Conservation (phyloP, 2,888 invertebrate species). For the Trichogramma dendrolimi region DNA sequence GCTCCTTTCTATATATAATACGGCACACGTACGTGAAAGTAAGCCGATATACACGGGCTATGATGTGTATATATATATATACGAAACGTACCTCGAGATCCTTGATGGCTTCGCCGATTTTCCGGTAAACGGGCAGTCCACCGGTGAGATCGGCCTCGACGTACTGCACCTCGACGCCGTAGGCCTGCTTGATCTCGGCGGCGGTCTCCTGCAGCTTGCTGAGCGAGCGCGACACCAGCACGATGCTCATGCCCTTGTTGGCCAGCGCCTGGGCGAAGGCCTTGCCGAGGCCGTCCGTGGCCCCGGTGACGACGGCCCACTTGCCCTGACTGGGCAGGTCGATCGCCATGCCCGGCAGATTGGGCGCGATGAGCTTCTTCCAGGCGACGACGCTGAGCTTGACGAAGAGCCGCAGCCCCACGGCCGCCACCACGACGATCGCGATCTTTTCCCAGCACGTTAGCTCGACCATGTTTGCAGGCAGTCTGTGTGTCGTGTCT, state of each 20-base stretch:
- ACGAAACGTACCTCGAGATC: conserved; percentile 50
- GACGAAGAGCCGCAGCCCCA: conserved; percentile 42
- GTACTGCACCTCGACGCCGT: conserved; percentile 71
- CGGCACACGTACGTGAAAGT: no score
- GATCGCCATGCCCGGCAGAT: conserved; percentile 41
- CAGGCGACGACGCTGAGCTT: conserved; percentile 38
- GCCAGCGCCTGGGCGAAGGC: conserved; percentile 78
- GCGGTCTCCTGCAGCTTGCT: conserved; percentile 71
- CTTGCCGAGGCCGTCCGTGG: conserved; percentile 86
- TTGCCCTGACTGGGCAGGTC: conserved; percentile 43
- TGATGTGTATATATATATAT: no score
- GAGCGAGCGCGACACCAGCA: conserved; percentile 74
- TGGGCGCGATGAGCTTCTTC: conserved; percentile 46
- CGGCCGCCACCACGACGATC: conserved; percentile 41
- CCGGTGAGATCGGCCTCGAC: conserved; percentile 79
- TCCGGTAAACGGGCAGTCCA: conserved; percentile 68
- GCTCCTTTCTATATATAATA: no score
- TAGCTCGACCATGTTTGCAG: conserved; percentile 40
- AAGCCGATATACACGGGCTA: no score
- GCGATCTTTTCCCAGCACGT: conserved; percentile 47
- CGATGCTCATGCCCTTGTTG: conserved; percentile 69
- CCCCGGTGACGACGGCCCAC: conserved; percentile 72
- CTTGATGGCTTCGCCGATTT: conserved; percentile 64
- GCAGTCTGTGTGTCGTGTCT: background rate
- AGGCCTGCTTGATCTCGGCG: conserved; percentile 67